phyloP scores from a whole-genome alignment of 2,113 vertebrate species.

The Girardinichthys multiradiatus region DNA sequence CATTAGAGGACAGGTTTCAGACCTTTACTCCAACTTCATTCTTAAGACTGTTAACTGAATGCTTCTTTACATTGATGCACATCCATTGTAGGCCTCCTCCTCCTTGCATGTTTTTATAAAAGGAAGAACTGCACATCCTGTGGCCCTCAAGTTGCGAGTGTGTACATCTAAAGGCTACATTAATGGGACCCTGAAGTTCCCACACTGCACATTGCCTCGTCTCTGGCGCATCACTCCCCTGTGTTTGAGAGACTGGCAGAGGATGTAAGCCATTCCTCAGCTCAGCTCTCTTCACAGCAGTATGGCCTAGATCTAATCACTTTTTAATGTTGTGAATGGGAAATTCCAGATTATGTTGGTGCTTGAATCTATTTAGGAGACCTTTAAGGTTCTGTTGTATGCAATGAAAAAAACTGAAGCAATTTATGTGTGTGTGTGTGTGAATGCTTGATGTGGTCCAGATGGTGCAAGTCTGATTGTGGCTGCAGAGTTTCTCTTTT shows the following conservation, averaged over 20 bases:
- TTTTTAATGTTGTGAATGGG: conserved; percentile 46
- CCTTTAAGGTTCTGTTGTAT: background rate
- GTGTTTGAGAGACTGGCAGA: conserved; percentile 43
- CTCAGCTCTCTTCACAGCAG: conserved; percentile 33
- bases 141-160: background rate
- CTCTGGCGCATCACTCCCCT: conserved; percentile 16
- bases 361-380: conserved; percentile 4
- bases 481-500: background rate
- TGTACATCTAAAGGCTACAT: background rate
- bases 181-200: background rate
- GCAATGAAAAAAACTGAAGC: background rate
- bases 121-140: background rate
- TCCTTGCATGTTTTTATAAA: background rate
- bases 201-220: background rate
- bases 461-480: background rate
- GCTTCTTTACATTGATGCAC: background rate
- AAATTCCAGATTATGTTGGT: conserved; percentile 32
- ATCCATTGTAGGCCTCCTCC: background rate
- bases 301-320: conserved; percentile 54
- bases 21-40: background rate
- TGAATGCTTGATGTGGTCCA: background rate
- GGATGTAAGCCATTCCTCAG: conserved; percentile 36
- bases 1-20: too few species aligned
- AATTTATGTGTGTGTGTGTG: background rate
- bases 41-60: background rate